Evolutionary conservation across 2,888 invertebrate species (phyloP).

Genomic region (Amiota communis): DNA sequence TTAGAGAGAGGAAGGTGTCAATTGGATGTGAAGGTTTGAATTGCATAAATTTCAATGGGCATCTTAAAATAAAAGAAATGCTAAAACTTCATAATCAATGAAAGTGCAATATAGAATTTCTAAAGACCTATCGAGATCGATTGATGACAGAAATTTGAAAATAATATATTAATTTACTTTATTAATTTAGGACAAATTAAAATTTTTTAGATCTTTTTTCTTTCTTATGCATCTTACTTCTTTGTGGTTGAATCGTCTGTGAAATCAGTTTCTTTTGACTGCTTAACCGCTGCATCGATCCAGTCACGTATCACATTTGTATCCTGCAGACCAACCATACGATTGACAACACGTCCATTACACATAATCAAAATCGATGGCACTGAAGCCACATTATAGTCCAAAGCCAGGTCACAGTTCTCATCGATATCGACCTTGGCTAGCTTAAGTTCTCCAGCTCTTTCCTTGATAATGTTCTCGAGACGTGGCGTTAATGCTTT

Average conservation of each 20-base stretch:
- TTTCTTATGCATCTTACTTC: neutral
- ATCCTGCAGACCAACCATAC: conserved; percentile 90
- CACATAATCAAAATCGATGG: conserved; percentile 91
- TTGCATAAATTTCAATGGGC: too few species aligned
- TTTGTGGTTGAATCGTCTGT: neutral
- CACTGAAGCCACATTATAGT: conserved; percentile 89
- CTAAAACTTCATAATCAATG: too few species aligned
- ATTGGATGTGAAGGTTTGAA: too few species aligned
- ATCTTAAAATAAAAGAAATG: too few species aligned
- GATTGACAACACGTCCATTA: conserved; percentile 87
- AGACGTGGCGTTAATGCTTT: conserved; percentile 89
- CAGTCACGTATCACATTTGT: conserved; percentile 89
- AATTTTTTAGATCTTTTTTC: neutral
- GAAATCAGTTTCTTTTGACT: conserved; percentile 32
- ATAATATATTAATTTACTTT: too few species aligned
- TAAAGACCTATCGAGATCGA: too few species aligned
- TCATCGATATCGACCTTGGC: conserved; percentile 97
- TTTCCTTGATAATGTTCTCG: conserved; percentile 86
- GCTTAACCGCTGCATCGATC: conserved; percentile 75
- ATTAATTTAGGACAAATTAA: too few species aligned
- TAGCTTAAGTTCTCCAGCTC: conserved; percentile 85
- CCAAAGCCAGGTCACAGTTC: conserved; percentile 87
- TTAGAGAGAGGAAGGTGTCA: too few species aligned
- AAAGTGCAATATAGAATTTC: too few species aligned
- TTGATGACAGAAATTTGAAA: too few species aligned